Evolutionary conservation across 2,888 invertebrate genomes (phyloP), one percentile per base, ranked within the genome.

Genomic region (Ophion costatus): DNA sequence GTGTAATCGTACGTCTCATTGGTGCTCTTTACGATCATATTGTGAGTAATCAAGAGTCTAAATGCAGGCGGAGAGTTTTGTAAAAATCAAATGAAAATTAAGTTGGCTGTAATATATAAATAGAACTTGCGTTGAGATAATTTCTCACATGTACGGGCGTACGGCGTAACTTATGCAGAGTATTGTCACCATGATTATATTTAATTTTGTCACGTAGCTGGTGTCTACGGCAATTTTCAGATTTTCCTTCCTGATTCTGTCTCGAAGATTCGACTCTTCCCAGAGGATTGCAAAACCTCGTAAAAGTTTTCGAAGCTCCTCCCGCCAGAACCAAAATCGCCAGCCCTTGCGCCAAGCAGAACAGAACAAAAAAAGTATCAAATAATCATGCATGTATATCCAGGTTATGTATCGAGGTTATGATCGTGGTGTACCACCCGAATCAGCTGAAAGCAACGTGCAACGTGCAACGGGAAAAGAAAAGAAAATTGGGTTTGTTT

Each of bases 1-100:
- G 66, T 70, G 22, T 78, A 86, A 67, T 86, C 83, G 64, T 78
- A 86, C 73, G 64, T 24, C 10, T 22, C 22, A 63, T 42, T 56
- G 45, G 14, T 45, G 57, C 24, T 42, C 59, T 63, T 63, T 29
- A 10, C 63, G 24, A 63, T 63, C 17, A 22, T 7, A 22, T 22
- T 63, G 29, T 63, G 22, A 6, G 11, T 63, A 6, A 63, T 22
- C 29, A 9, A 63, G 6, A 22, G 11, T 63, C 63, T 63, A 24
- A n/a, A 22, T 10, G 22, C n/a, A 29, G n/a, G n/a, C 29, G 6
- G 4, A 24, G n/a, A 63, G 4, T 29, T 24, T 11, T 14, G 1
- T 11, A 45, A 1, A 45, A 45, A 45, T 45, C 45, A 45, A 45
- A 45, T 14, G 45, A 10, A 17, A 45, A 45, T 45, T 11, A 45